Conservation (phyloP, 2,797 vertebrate species). For the Pygocentrus nattereri region DNA sequence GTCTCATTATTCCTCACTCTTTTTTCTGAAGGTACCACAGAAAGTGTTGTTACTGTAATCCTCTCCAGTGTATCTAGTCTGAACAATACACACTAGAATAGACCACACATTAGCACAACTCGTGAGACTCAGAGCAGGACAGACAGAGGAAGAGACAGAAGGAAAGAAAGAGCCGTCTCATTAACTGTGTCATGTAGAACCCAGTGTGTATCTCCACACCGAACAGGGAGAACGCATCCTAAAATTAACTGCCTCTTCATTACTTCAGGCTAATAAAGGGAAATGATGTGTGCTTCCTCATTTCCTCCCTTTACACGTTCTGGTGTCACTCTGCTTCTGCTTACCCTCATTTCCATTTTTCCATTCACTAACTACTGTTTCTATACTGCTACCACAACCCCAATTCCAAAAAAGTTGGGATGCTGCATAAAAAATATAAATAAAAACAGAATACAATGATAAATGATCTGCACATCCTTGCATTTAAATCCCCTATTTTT, state of each 20-base stretch:
- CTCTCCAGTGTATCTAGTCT: neutral
- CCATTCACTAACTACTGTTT: neutral
- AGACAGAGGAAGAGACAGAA: conserved; percentile 20
- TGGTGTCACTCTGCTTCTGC: neutral
- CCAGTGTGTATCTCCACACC: conserved; percentile 6
- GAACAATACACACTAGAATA: conserved; percentile 24
- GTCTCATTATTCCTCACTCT: neutral
- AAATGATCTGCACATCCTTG: no score
- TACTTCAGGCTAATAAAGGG: conserved; percentile 26
- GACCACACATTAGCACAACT: conserved; percentile 31
- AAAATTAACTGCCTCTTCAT: conserved; percentile 39
- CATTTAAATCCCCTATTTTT: no score
- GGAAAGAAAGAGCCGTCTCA: conserved; percentile 27
- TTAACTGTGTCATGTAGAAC: conserved; percentile 50
- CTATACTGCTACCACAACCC: neutral
- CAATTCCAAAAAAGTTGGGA: no score
- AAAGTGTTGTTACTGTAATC: neutral
- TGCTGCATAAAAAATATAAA: no score
- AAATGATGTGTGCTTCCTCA: neutral
- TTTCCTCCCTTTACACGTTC: conserved; percentile 15
- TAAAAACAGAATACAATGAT: no score
- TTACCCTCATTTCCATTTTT: conserved; percentile 7
- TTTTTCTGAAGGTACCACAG: neutral
- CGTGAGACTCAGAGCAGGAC: conserved; percentile 13
- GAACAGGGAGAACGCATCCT: conserved; percentile 15